phyloP scores from a whole-genome alignment of 2,888 invertebrate species.

The Oscheius myriophilus region DNA sequence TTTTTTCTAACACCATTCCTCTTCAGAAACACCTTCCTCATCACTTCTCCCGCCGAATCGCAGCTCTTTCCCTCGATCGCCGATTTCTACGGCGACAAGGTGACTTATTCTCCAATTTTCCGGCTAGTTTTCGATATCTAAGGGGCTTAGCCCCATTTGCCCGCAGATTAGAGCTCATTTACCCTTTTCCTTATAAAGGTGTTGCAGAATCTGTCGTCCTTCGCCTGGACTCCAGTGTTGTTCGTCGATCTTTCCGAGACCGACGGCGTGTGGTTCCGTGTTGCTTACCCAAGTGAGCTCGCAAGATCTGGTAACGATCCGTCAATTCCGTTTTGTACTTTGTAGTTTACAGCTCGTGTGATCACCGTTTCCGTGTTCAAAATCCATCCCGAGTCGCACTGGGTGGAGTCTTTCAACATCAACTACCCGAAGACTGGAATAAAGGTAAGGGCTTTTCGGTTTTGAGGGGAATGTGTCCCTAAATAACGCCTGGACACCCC shows the following conservation, averaged over 20 bases:
- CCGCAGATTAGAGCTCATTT: background rate
- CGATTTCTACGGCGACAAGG: conserved; percentile 30
- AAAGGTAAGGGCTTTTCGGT: conserved; percentile 9
- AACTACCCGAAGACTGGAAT: conserved; percentile 12
- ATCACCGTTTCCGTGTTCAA: conserved; percentile 11
- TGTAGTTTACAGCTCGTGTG: conserved; percentile 9
- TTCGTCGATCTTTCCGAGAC: conserved; percentile 46
- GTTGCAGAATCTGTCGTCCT: conserved; percentile 1
- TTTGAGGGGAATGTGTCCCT: too few species aligned
- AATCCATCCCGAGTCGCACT: background rate
- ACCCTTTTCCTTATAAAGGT: background rate
- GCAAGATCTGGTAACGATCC: background rate
- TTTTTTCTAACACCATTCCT: background rate
- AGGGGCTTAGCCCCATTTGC: background rate
- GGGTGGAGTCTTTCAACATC: conserved; percentile 23
- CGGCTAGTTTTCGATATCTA: background rate
- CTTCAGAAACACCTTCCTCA: conserved; percentile 34
- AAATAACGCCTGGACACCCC: too few species aligned
- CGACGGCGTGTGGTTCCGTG: conserved; percentile 44
- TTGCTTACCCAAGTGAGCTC: conserved; percentile 16
- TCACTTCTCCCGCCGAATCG: conserved; percentile 41
- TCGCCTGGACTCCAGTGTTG: conserved; percentile 58
- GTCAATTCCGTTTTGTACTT: background rate
- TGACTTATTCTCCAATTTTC: too few species aligned
- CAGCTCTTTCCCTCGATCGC: conserved; percentile 51